Percentiles rank a stretch among this genome's conserved stretches.
phyloP scores from a whole-genome alignment of 2,113 vertebrate species.

The Pardalotus punctatus region DNA sequence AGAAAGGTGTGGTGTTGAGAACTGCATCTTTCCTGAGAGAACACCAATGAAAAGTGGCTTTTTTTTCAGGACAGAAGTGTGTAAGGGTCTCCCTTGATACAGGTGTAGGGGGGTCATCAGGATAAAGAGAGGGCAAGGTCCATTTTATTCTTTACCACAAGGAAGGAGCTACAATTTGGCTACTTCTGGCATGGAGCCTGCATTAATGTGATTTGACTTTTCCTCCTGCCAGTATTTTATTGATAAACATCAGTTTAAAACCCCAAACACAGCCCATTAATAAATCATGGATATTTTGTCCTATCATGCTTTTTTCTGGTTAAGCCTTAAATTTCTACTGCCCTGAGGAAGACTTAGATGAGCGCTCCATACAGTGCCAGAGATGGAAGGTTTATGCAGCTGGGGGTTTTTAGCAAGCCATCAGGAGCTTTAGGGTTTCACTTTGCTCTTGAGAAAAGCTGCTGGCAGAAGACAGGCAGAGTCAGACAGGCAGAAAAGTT shows the following conservation, averaged over 20 bases:
- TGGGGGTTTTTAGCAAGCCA: neutral
- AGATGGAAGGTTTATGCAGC: neutral
- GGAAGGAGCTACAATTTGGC: neutral
- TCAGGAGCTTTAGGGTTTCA: neutral
- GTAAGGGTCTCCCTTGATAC: neutral
- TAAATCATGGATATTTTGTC: neutral
- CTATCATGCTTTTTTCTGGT: neutral
- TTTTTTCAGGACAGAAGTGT: neutral
- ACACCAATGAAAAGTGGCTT: accelerated
- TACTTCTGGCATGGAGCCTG: neutral
- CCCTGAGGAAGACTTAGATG: neutral
- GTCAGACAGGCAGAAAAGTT: neutral
- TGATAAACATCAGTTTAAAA: neutral
- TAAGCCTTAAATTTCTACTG: neutral
- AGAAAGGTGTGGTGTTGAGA: neutral
- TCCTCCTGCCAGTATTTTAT: neutral
- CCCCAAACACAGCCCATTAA: neutral
- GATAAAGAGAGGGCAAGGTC: neutral
- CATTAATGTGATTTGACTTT: neutral
- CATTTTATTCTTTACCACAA: neutral
- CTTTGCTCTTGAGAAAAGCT: neutral
- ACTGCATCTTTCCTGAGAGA: neutral
- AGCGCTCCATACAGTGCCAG: neutral
- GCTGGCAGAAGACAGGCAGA: neutral
- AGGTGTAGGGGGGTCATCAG: neutral